Evolutionary conservation across 2,797 vertebrate species (phyloP), one percentile per base, ranked within the genome.

Genomic region (Zenarchopterus dispar): DNA sequence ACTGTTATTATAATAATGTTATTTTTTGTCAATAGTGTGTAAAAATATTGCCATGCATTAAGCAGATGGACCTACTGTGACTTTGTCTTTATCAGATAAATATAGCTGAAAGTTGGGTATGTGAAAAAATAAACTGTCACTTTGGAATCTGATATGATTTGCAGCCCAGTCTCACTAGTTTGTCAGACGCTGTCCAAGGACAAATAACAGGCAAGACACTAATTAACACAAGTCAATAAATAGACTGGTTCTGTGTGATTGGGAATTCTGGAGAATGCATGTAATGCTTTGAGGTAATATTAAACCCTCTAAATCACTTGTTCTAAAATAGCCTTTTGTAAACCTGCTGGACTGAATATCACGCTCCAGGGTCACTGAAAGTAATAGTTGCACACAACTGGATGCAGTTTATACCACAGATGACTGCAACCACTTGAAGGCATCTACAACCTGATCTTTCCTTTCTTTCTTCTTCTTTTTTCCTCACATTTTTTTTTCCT

Each of bases 161-260:
- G 42, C 19, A 75, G 58, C 56, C 56, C 42, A 23, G 53, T 66
- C 58, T 62, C n/a, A n/a, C 62, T 33, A 26, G 41, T 53, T 36
- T 26, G 22, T 53, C 72, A 63, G 41, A 72, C 51, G n/a, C 8
- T 43, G 16, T 66, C 60, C 70, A 73, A 75, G 49, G 59, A 39
- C 61, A 75, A 49, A 45, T 45, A 62, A 63, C 60, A 52, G 33
- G 56, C 60, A 64, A 46, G 53, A 22, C 26, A 50, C 62, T 62
- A 80, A 74, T 82, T 76, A 75, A 73, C 58, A 15, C 63, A 43
- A 49, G 74, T 80, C 64, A 86, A 72, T 78, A 85, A 87, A 85
- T 81, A 84, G 80, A 79, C 44, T 70, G 10, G 23, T 55, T 28
- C 44, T 56, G 36, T 63, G 28, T 72, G 41, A 70, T 52, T 68